These are phyloP conservation scores for Ondatra zibethicus DNA, from an alignment of 2,113 vertebrate species.

Conservation along the genomic window DNA sequence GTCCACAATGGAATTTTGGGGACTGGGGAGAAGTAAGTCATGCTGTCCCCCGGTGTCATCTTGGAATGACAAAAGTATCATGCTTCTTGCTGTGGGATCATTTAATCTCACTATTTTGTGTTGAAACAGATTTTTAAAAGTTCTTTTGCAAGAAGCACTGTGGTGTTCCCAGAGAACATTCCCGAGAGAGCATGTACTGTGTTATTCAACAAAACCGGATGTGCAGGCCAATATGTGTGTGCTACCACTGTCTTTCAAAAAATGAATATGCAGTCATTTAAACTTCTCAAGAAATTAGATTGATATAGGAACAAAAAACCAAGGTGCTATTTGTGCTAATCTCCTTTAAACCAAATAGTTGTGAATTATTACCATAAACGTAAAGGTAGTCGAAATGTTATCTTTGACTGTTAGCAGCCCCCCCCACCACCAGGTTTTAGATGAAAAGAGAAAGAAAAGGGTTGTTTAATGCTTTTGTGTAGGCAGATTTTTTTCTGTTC, in stretches of 20 bases:
- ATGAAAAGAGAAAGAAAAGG: slow-evolving; percentile 22
- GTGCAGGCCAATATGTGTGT: not conserved
- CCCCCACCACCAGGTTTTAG: not conserved
- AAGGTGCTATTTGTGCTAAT: not conserved
- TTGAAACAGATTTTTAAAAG: not conserved
- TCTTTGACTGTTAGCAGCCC: not conserved
- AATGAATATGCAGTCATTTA: not conserved
- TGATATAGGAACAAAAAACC: not conserved
- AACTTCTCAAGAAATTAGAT: slow-evolving; percentile 12
- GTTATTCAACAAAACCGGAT: not conserved
- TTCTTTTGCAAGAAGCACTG: not conserved
- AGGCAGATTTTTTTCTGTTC: not conserved
- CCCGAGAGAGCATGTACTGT: not conserved
- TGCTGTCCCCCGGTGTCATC: not conserved
- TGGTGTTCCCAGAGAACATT: not conserved
- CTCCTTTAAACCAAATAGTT: not conserved
- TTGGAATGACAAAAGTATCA: not conserved
- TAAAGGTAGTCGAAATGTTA: not conserved
- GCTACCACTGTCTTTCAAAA: not conserved
- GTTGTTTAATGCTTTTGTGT: not conserved
- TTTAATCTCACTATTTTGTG: not conserved
- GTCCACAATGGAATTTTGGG: slow-evolving; percentile 95
- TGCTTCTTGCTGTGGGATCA: not conserved
- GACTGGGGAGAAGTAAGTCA: slow-evolving; percentile 96
- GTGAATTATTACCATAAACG: not conserved